Evolutionary conservation across 2,888 invertebrate species (phyloP), one percentile per base, ranked within the genome.

Genomic region (Agonopterix alstromeriana): DNA sequence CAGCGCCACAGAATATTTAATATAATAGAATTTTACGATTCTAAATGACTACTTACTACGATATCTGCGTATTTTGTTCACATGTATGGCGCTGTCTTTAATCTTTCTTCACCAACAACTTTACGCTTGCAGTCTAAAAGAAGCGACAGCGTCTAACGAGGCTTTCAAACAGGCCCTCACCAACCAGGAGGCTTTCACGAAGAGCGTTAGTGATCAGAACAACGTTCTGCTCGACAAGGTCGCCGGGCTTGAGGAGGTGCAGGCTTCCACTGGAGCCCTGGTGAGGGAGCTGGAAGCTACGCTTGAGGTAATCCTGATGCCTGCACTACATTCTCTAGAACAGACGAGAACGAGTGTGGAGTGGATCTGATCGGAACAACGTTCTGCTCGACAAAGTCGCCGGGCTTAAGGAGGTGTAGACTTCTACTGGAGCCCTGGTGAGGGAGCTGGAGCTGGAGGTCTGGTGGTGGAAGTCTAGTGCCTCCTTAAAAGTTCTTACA

Each of bases 171-270:
- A 58, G 48, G 73, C 64, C 1, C 49, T 76, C 7, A 43, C 52
- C 10, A 67, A 71, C 49, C 70, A 73, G 48, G 70, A 73, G 11
- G 52, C 57, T 35, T 69, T 63, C 43, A 67, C 64, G 5, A 59
- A 60, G 43, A 59, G 53, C 3, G 49, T 73, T 8, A 55, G 60
- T 48, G 63, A 66, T 1, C 63, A 68, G 36, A 68, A 67, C 35
- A 61, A 51, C 12, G 48, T 51, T 10, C 57, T 71, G 10, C 60
- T 70, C 47, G 68, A 67, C 14, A 65, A 63, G 46, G 48, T 71
- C 10, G 56, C 61, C 0, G 49, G 49, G 1, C 45, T 63, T 35
- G 69, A 70, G 41, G 65, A 63, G 7, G 38, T n/a, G 2, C 38
- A 38, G 2, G 9, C 7, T 9, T 2, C 38, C 7, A n/a, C 38